Base-by-base conservation (phyloP, 2,797 vertebrate genomes). In the Antrozous pallidus region DNA sequence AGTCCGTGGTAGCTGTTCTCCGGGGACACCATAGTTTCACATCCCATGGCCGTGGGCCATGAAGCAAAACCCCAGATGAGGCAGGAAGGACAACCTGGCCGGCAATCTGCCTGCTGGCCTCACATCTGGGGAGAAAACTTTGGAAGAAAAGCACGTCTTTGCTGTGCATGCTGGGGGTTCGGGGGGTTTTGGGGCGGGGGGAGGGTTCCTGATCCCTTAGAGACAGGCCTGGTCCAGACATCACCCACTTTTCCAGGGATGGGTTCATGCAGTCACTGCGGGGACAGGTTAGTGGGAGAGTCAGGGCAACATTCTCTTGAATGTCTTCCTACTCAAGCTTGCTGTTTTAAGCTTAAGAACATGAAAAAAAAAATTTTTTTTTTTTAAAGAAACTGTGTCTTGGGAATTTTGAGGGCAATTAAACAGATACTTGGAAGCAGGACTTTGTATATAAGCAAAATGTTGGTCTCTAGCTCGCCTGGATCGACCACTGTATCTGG, bases 341-440 rank as follows among this genome's bases (percentile, higher is more conserved):
- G 47, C 33, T 82, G 38, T n/a, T 56, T 20, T 61, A 54, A 38
- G 42, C 20, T 92, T 83, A 42, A 90, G 80, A 58, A 40, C 24
- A 49, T 51, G 77, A 40, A 65, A 31, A 13, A 56, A 33, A 81
- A 14, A 51, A 4, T 8, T 71, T 71, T 40, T 28, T 73, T 73
- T 42, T n/a, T 49, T 7, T 7, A 42, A 81, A 61, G 56, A 87
- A 82, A 78, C 33, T 5, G 1, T 9, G 17, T 90, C 51, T 80
- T 87, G 77, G 42, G 42, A 95, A 96, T 83, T 91, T 78, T 0
- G 8, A 91, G 69, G 42, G 56, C 6, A 0, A 88, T 65, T 69
- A 77, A 92, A 54, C 74, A 93, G 75, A 88, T 77, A 79, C 65
- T 92, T 65, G 51, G 91, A 92, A 70, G 22, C 56, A 58, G 89